Conservation (phyloP, 92 coral and sea anemone genomes). For the Heliopora coerulea region DNA sequence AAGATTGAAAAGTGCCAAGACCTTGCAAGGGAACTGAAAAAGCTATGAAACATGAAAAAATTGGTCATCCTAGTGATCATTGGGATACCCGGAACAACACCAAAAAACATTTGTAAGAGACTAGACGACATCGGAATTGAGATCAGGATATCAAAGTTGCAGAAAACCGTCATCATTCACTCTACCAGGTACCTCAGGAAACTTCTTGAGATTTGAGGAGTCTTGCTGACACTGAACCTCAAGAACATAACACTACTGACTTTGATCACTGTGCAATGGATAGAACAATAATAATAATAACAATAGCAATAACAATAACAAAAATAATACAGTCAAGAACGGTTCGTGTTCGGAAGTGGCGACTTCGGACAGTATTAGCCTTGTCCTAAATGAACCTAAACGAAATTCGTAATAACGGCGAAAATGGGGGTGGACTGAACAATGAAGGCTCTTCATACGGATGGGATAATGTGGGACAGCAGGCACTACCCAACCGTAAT, state of each 20-base stretch:
- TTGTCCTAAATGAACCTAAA: no score
- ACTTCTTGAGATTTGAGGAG: background rate
- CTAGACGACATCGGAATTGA: background rate
- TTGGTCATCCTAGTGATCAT: slow-evolving; percentile 17
- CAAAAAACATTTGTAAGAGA: slow-evolving; percentile 11
- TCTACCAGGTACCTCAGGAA: slow-evolving; percentile 14
- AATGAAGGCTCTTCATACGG: no score
- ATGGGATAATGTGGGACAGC: no score
- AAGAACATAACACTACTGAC: slow-evolving; percentile 7
- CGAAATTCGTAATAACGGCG: no score
- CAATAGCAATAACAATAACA: no score
- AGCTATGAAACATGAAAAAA: background rate
- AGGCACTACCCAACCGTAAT: no score
- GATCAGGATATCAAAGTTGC: background rate
- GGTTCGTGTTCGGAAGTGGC: no score
- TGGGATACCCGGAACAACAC: slow-evolving; percentile 26
- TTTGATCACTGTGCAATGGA: background rate
- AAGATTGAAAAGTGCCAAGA: slow-evolving; percentile 9
- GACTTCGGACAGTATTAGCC: no score
- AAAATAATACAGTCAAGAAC: no score
- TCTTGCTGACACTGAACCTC: slow-evolving; percentile 14
- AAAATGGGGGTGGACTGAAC: no score
- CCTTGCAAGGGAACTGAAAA: slow-evolving; percentile 27
- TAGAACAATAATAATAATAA: slow-evolving; percentile 27
- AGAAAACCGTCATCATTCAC: slow-evolving; percentile 11